Evolutionary conservation across 1,140 invertebrate species (phyloP).

Genomic region (Drosophila repletoides): DNA sequence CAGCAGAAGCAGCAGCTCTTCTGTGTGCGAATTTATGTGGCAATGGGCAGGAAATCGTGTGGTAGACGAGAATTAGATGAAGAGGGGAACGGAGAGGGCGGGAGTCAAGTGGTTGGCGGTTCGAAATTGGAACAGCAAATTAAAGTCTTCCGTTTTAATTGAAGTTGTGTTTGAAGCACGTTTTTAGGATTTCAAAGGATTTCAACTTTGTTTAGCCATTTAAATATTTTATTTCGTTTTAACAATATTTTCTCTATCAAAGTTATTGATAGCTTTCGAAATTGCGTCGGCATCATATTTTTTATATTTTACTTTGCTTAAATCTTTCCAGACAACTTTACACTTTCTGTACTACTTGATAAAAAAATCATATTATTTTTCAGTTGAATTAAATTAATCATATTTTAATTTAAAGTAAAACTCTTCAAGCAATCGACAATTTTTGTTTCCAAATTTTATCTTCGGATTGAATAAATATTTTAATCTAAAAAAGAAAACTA

Average conservation of each 20-base stretch:
- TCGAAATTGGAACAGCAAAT: slow-evolving; percentile 54
- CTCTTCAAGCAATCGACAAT: no score
- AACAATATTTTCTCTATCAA: not conserved
- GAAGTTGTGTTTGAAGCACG: slow-evolving; percentile 38
- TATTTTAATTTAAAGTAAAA: no score
- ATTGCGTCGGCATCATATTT: no score
- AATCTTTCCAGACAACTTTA: no score
- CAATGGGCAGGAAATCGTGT: slow-evolving; percentile 66
- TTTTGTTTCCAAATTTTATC: no score
- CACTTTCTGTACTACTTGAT: no score
- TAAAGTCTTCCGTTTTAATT: slow-evolving; percentile 67
- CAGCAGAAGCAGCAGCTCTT: slow-evolving; percentile 44
- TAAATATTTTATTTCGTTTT: not conserved
- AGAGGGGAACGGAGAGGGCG: not conserved
- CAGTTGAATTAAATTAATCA: no score
- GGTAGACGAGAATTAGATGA: slow-evolving; percentile 10
- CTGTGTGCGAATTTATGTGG: slow-evolving; percentile 67
- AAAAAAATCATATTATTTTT: no score
- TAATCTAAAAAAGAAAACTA: no score
- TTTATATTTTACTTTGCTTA: no score
- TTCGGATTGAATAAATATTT: no score
- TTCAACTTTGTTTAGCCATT: slow-evolving; percentile 9
- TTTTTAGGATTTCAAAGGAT: slow-evolving; percentile 2
- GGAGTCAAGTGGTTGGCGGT: slow-evolving; percentile 4
- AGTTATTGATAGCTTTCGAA: no score